Percentiles rank a stretch among this genome's conserved stretches.
Evolutionary conservation across 1,140 invertebrate species (phyloP).

Genomic region (Leptinotarsa defecta): DNA sequence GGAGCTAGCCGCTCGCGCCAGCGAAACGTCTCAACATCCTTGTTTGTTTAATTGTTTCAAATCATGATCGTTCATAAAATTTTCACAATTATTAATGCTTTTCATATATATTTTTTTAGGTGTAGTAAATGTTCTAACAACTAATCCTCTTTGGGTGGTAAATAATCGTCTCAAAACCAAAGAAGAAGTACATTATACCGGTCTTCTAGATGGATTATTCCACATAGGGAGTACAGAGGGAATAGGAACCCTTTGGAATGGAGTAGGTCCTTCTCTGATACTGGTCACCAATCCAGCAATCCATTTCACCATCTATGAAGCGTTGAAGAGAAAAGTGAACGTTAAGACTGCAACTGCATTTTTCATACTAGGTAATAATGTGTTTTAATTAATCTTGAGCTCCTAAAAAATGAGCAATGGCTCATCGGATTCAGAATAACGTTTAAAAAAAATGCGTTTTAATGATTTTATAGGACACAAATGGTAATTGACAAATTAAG

Average conservation of each 20-base stretch:
- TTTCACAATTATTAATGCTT: neutral
- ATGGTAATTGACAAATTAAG: too few species aligned
- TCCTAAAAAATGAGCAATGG: too few species aligned
- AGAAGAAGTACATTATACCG: conserved; percentile 38
- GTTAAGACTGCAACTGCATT: conserved; percentile 44
- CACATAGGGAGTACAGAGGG: conserved; percentile 76
- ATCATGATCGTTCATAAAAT: too few species aligned
- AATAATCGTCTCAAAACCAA: conserved; percentile 78
- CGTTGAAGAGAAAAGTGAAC: conserved; percentile 72
- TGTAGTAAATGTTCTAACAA: conserved; percentile 79
- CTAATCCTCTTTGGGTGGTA: conserved; percentile 89
- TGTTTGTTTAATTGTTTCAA: too few species aligned
- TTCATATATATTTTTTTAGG: conserved; percentile 1
- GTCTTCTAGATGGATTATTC: conserved; percentile 67
- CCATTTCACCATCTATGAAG: conserved; percentile 90
- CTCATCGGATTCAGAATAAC: too few species aligned
- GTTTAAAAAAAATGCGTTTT: too few species aligned
- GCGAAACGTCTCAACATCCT: too few species aligned
- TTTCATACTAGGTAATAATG: conserved; percentile 66
- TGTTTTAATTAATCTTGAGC: too few species aligned
- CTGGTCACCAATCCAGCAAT: conserved; percentile 86
- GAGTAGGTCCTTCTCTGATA: conserved; percentile 80
- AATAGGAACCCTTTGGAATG: conserved; percentile 74
- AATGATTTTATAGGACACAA: too few species aligned
- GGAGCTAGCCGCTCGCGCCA: too few species aligned